These are phyloP conservation scores for Plutomurus gul DNA, from an alignment of 1,140 invertebrate species.

Conservation along the genomic window DNA sequence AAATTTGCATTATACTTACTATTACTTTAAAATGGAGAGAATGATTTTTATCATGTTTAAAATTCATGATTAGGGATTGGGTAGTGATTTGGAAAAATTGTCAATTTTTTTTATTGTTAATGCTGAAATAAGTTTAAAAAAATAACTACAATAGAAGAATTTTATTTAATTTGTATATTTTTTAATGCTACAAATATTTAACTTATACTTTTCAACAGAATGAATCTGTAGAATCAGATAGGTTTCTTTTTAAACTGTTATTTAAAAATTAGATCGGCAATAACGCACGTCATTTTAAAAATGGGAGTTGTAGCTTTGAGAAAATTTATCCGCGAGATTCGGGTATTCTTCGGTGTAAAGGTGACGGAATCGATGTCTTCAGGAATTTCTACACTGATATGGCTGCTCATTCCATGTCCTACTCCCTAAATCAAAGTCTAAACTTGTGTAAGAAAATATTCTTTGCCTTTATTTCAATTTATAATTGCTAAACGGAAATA, in stretches of 20 bases:
- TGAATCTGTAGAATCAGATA: not conserved
- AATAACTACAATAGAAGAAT: too few relatives aligned
- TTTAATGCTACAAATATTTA: not conserved
- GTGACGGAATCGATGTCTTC: slow-evolving; percentile 47
- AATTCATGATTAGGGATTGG: too few relatives aligned
- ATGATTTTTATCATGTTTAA: too few relatives aligned
- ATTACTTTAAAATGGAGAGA: too few relatives aligned
- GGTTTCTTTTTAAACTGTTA: not conserved
- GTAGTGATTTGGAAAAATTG: too few relatives aligned
- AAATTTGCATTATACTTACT: not conserved
- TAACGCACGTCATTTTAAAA: slow-evolving; percentile 34
- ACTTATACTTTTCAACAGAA: not conserved
- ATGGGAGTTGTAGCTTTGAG: slow-evolving; percentile 43
- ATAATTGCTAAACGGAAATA: too few relatives aligned
- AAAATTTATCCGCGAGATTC: slow-evolving; percentile 44
- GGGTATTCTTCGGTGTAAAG: slow-evolving; percentile 42
- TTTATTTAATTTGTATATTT: too few relatives aligned
- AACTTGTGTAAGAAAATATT: not conserved
- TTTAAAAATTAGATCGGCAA: too few relatives aligned
- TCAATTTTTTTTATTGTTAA: too few relatives aligned
- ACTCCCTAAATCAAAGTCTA: not conserved
- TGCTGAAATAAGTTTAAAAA: too few relatives aligned
- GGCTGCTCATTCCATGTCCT: not conserved
- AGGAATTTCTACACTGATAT: slow-evolving; percentile 35
- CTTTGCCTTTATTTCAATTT: too few relatives aligned